Base-by-base conservation (phyloP, 2,113 vertebrate genomes). In the Ivindomyrus marchei region DNA sequence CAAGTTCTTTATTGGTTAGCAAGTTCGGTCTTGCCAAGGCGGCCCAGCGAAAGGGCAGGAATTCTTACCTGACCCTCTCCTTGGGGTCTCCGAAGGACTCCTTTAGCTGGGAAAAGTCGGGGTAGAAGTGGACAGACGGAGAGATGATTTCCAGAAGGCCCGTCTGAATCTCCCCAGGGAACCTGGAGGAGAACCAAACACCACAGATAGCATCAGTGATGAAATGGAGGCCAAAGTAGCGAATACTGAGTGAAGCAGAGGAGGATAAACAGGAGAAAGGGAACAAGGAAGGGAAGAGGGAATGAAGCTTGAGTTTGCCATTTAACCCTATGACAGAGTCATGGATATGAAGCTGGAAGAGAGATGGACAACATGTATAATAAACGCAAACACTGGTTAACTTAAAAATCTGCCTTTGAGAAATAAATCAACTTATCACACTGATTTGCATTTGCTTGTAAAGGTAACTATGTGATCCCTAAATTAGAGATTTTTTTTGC, bases 41-140 rank as follows among this genome's bases (percentile, higher is more conserved):
- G 10, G 3, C 8, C 84, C 47, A 13, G 17, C 5, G 8, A 31
- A 52, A 19, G n/a, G n/a, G 5, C 62, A 49, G 45, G 42, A 27
- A 36, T 24, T 39, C 89, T 49, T 94, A 98, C 98, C 97, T 97
- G 95, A 98, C 98, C 94, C 98, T 96, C 93, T 99, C 98, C 91
- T 98, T 98, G 27, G 97, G 97, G 93, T 98, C 98, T 9, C 98
- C 98, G 53, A 99, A 98, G 49, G 98, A 98, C 94, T 99, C 98
- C 50, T 97, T 93, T 56, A 99, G 96, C 58, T 94, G 95, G 39
- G 97, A 98, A 93, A 99, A 98, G 94, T 98, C 98, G 27, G 98
- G 98, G 90, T 98, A 99, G 95, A 98, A 98, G 94, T 98, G 96
- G 1, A 97, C 94, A 45, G 98, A 98, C 0, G 98, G 98, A 84